Evolutionary conservation across 2,888 invertebrate genomes (phyloP), one percentile per base, ranked within the genome.

Genomic region (Tetragnatha montana): DNA sequence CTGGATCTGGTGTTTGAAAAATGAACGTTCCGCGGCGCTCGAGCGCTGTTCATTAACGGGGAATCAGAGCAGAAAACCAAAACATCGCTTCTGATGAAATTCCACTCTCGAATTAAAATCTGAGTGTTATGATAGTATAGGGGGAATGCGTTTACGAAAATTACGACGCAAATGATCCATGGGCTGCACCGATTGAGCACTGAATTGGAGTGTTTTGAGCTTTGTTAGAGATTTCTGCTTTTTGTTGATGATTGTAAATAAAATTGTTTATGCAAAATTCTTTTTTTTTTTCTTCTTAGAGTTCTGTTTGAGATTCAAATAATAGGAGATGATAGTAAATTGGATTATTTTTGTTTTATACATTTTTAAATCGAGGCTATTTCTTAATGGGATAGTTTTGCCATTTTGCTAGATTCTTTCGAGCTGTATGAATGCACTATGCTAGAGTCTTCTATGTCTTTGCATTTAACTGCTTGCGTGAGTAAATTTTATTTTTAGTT

Each of bases 61-160:
- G 71, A 78, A 85, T 79, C 68, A 85, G 85, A 85, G 85, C 85
- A 78, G 78, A 78, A 85, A 75, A 78, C 78, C 21, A 50, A 21
- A 51, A 78, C 49, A 73, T 22, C 21, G 35, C 75, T 75, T 47
- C 49, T 75, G 75, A 22, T 73, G 35, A 75, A 60, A 60, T 6
- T 35, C 14, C 60, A 10, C 17, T 60, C 60, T 60, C 8, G 4
- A 17, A 17, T 60, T 60, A 8, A 60, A 8, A 60, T 17, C 17
- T 17, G 60, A 60, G 17, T 60, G 60, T 60, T 60, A 60, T 60
- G 17, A 60, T 60, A 60, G 4, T 60, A 12, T 4, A 17, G 14
- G 17, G 12, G 60, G 60, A 60, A 60, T 60, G 17, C 17, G 10
- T 60, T 60, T 60, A 60, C 17, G 60, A 60, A 60, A 60, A 60